phyloP scores from a whole-genome alignment of 2,888 invertebrate genomes.

The Tortrix viridana region DNA sequence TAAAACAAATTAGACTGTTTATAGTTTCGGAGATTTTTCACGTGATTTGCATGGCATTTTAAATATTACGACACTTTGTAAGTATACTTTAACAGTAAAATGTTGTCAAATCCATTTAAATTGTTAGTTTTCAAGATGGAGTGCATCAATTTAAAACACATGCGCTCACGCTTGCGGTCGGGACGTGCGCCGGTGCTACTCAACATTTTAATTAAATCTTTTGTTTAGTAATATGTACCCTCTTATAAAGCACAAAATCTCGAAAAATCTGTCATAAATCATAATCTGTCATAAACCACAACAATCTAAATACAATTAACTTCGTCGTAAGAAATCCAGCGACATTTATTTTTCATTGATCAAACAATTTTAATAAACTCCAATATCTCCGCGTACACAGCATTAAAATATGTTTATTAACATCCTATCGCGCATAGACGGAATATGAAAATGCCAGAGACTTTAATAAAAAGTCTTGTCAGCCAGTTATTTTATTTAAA shows the following conservation, averaged over 20 bases:
- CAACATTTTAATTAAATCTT: constrained; percentile 45
- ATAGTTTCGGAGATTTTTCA: too few relatives aligned
- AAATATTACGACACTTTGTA: too few relatives aligned
- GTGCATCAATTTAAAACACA: constrained; percentile 80
- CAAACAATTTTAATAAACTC: constrained; percentile 26
- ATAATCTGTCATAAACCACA: too few relatives aligned
- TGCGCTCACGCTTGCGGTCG: constrained; percentile 63
- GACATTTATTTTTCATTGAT: constrained; percentile 25
- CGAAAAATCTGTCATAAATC: too few relatives aligned
- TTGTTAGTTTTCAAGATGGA: constrained; percentile 54
- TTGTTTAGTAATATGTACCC: not conserved
- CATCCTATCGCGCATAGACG: constrained; percentile 21
- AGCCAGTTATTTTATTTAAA: constrained; percentile 58
- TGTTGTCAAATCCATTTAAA: too few relatives aligned
- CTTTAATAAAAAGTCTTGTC: constrained; percentile 56
- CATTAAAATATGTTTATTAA: constrained; percentile 33
- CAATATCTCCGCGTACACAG: constrained; percentile 23
- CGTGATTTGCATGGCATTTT: too few relatives aligned
- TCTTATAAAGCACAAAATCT: not conserved
- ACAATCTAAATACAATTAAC: too few relatives aligned
- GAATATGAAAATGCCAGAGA: constrained; percentile 44
- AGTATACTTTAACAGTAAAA: too few relatives aligned
- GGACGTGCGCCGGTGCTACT: constrained; percentile 51
- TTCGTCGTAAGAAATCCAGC: not conserved
- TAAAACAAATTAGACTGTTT: too few relatives aligned